Evolutionary conservation across 2,113 vertebrate genomes (phyloP), one percentile per base, ranked within the genome.

Genomic region (Artemisiospiza belli): DNA sequence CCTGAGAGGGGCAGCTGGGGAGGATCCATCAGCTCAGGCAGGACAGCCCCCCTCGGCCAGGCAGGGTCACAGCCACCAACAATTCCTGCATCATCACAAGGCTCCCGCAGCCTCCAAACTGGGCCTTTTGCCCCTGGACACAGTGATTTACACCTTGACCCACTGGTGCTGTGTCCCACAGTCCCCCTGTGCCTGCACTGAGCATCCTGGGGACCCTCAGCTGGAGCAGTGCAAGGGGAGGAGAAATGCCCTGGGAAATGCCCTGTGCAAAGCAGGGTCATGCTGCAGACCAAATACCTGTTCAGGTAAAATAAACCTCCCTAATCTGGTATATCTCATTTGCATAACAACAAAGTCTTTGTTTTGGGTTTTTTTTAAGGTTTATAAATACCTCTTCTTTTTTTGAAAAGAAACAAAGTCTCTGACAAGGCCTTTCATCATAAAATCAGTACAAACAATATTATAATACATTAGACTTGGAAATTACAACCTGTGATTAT

Each of bases 401-500:
- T 89, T 95, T 91, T 94, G 51, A 94, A 96, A 92, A 88, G 87
- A 96, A 95, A 96, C 91, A 96, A 97, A 97, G 95, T 61, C 67
- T 89, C 91, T 92, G 96, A 94, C 83, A 92, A 94, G 89, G 49
- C 51, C 66, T 96, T 97, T 97, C 94, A 97, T 97, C 91, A 96
- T 87, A 55, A 96, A 96, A 97, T 97, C 97, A 95, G 92, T 89
- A 95, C 74, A 97, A 94, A 95, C 85, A 85, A 90, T 89, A 96
- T 98, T 97, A 97, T 94, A 96, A 97, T 97, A 95, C 89, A 97
- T 98, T 98, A 97, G 96, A 96, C 96, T 97, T 97, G 95, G 92
- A 98, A 97, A 97, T 95, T 41, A 95, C 97, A 95, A 97, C 89
- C 83, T 80, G 67, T 93, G 76, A 96, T 96, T 96, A 96, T 83